Conservation (phyloP, 2,888 invertebrate species). For the Luffia ferchaultella region DNA sequence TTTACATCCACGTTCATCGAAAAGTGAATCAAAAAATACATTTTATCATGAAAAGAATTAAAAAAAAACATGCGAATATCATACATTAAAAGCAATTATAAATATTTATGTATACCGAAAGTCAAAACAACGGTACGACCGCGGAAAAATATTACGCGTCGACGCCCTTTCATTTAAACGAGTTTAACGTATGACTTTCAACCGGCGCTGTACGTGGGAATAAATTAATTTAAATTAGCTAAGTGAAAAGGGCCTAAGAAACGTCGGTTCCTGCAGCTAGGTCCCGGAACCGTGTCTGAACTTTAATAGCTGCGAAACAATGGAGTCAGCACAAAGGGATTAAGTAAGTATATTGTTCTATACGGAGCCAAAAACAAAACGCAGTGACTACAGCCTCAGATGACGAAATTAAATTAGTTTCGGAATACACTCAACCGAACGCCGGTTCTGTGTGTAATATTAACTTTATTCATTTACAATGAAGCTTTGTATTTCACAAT, state of each 20-base stretch:
- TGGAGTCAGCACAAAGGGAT: conserved; percentile 41
- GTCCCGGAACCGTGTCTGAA: conserved; percentile 44
- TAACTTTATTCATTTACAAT: neutral
- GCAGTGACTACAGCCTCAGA: neutral
- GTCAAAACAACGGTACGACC: neutral
- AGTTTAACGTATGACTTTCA: neutral
- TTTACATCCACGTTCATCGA: neutral
- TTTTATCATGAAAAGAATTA: neutral
- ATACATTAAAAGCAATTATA: neutral
- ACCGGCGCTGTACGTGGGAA: conserved; percentile 33
- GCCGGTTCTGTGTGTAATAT: neutral
- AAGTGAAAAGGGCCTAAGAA: conserved; percentile 50
- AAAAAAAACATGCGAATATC: neutral
- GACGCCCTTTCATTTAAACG: neutral
- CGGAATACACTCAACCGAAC: neutral
- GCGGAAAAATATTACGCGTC: neutral
- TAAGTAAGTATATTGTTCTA: conserved; percentile 9
- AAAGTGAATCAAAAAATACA: neutral
- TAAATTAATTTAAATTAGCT: conserved; percentile 60
- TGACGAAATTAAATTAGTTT: neutral
- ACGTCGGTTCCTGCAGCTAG: conserved; percentile 37
- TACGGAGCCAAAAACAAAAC: conserved; percentile 5
- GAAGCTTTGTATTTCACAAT: no score
- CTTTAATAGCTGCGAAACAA: conserved; percentile 48
- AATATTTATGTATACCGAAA: neutral